A percentile compares a stretch with the other conserved stretches of the same genome.
Conservation (phyloP, 2,888 invertebrate genomes). For the Clistopyga incitator region DNA sequence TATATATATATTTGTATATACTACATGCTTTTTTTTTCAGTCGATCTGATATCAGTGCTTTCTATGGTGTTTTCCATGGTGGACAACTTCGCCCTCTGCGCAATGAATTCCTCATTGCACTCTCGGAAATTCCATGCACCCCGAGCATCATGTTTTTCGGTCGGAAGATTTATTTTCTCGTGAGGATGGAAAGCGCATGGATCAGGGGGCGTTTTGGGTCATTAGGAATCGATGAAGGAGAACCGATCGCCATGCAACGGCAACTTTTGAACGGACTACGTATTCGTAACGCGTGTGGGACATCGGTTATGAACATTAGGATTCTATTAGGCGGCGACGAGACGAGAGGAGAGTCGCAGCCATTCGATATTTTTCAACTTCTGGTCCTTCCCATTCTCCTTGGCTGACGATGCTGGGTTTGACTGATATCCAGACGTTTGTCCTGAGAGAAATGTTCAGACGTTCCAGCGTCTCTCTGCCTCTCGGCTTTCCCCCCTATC, state of each 20-base stretch:
- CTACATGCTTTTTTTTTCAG: too few relatives aligned
- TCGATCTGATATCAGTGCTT: too few relatives aligned
- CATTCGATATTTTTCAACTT: constrained; percentile 61
- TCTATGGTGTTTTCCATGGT: too few relatives aligned
- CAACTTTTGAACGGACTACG: constrained; percentile 18
- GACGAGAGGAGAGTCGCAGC: constrained; percentile 19
- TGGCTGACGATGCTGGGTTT: constrained; percentile 36
- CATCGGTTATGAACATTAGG: constrained; percentile 74
- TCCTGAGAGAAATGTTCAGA: constrained; percentile 53
- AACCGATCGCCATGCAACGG: constrained; percentile 41
- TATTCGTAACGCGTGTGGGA: constrained; percentile 48
- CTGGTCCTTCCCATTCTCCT: constrained; percentile 43
- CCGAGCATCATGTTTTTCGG: neutral
- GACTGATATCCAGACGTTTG: constrained; percentile 68
- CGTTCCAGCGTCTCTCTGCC: constrained; percentile 19
- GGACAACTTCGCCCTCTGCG: too few relatives aligned
- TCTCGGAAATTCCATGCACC: neutral
- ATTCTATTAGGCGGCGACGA: constrained; percentile 71
- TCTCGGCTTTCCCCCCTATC: constrained; percentile 23
- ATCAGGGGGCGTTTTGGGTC: constrained; percentile 28
- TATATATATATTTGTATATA: too few relatives aligned
- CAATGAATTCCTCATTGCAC: too few relatives aligned
- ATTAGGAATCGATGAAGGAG: constrained; percentile 50
- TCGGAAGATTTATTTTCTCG: constrained; percentile 14
- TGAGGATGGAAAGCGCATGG: too few relatives aligned